Conservation (phyloP, 2,797 vertebrate species). For the Brotula barbata region DNA sequence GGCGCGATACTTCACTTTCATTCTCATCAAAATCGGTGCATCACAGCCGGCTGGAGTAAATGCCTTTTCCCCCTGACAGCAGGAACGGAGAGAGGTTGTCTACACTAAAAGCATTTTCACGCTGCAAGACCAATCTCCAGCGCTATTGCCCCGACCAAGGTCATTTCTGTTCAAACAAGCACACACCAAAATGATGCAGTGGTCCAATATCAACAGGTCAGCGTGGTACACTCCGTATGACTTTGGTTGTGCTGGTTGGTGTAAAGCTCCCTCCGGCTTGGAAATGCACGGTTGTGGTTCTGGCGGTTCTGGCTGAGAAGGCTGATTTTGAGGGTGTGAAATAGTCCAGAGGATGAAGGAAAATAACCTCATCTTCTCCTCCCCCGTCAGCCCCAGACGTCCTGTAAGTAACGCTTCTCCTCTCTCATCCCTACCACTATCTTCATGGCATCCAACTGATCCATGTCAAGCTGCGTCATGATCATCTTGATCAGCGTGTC, state of each 20-base stretch:
- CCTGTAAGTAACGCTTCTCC: conserved; percentile 89
- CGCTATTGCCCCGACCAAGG: conserved; percentile 58
- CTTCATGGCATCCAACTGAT: conserved; percentile 90
- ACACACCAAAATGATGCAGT: conserved; percentile 59
- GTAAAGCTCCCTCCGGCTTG: conserved; percentile 54
- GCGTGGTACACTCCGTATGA: conserved; percentile 50
- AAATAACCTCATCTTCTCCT: conserved; percentile 34
- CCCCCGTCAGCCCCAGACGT: conserved; percentile 87
- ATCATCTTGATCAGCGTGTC: conserved; percentile 85
- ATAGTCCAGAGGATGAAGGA: conserved; percentile 23
- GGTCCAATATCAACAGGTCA: conserved; percentile 61
- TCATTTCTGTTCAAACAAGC: conserved; percentile 65
- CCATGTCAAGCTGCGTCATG: conserved; percentile 76
- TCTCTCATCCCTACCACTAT: conserved; percentile 85
- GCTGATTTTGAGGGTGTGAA: conserved; percentile 37
- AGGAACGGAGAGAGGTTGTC: conserved; percentile 45
- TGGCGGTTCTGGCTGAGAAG: conserved; percentile 55
- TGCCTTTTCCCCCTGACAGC: conserved; percentile 54
- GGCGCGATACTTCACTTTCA: conserved; percentile 33
- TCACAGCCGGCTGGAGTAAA: conserved; percentile 57
- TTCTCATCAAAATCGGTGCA: conserved; percentile 59
- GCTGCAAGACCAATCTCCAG: conserved; percentile 59
- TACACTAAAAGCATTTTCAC: conserved; percentile 70
- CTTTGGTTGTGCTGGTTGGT: conserved; percentile 31
- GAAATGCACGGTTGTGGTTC: conserved; percentile 47